A percentile compares a stretch with the other conserved stretches of the same genome.
phyloP scores from a whole-genome alignment of 2,797 vertebrate genomes.

The Cryptoblepharus egeriae region DNA sequence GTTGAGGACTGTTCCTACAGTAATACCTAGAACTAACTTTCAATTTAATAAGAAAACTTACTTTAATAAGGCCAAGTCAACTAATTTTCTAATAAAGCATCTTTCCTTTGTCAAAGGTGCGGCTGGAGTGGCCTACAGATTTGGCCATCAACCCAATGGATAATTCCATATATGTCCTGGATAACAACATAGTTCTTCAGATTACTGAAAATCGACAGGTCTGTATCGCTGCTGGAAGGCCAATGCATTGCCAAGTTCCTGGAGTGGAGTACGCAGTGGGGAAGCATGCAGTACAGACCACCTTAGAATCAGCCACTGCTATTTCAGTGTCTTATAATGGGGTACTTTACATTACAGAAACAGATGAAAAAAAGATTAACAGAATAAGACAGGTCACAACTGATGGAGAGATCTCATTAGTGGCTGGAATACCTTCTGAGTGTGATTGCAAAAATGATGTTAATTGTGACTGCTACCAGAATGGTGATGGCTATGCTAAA shows the following conservation, averaged over 20 bases:
- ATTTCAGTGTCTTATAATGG: constrained; percentile 93
- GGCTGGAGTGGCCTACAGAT: constrained; percentile 97
- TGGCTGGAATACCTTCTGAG: constrained; percentile 91
- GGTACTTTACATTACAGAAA: constrained; percentile 92
- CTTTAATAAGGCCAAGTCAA: constrained; percentile 12
- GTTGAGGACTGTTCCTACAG: constrained; percentile 10
- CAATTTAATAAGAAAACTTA: constrained; percentile 31
- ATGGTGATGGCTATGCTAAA: constrained; percentile 95
- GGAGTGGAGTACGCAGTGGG: constrained; percentile 85
- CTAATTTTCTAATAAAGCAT: constrained; percentile 34
- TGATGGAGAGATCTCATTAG: constrained; percentile 93
- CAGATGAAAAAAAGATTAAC: constrained; percentile 95
- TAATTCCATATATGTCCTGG: constrained; percentile 95
- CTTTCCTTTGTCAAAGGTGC: constrained; percentile 82
- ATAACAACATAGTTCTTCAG: constrained; percentile 95
- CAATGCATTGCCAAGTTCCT: constrained; percentile 92
- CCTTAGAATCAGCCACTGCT: constrained; percentile 91
- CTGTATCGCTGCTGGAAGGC: constrained; percentile 92
- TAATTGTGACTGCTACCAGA: constrained; percentile 98
- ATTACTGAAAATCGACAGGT: constrained; percentile 96
- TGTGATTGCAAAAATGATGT: constrained; percentile 98
- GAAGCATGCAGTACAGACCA: constrained; percentile 89
- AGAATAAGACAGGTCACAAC: constrained; percentile 93
- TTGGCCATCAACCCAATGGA: constrained; percentile 97
- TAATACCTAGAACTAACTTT: constrained; percentile 32